Percentiles rank a stretch among this genome's conserved stretches.
Evolutionary conservation across 2,113 vertebrate genomes (phyloP).

Genomic region (Oryzias woworae): DNA sequence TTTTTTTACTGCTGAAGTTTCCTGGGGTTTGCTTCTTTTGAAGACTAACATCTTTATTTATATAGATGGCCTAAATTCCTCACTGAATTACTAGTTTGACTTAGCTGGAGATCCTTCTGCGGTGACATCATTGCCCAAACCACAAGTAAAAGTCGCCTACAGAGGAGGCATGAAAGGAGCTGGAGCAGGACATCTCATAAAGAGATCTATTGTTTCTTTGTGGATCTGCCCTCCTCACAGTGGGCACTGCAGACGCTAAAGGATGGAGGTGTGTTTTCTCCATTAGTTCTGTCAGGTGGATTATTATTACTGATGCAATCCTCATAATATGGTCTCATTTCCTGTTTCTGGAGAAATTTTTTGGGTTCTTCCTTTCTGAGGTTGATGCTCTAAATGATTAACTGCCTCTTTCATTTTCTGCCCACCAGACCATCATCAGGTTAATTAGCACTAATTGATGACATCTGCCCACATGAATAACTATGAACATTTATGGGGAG

Average conservation of each 20-base stretch:
- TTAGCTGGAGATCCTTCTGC: conserved; percentile 63
- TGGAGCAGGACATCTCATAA: conserved; percentile 34
- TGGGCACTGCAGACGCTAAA: background rate
- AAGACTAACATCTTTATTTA: conserved; percentile 59
- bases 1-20: conserved; percentile 4
- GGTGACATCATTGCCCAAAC: conserved; percentile 66
- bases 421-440: conserved; percentile 77
- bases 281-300: conserved; percentile 30
- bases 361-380: conserved; percentile 7
- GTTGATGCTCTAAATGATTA: conserved; percentile 53
- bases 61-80: conserved; percentile 65
- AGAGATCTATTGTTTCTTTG: conserved; percentile 14
- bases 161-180: conserved; percentile 42
- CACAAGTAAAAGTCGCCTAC: conserved; percentile 53
- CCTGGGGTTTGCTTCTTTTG: conserved; percentile 21
- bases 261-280: conserved; percentile 25
- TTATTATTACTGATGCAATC: conserved; percentile 12
- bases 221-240: conserved; percentile 2
- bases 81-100: conserved; percentile 65
- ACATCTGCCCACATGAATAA: conserved; percentile 61
- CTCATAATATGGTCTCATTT: background rate
- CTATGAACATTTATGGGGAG: conserved; percentile 29
- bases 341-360: conserved; percentile 15
- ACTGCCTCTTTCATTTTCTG: conserved; percentile 66
- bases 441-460: conserved; percentile 75